Evolutionary conservation across 2,888 invertebrate species (phyloP).

Genomic region (Nymphalis urticae): DNA sequence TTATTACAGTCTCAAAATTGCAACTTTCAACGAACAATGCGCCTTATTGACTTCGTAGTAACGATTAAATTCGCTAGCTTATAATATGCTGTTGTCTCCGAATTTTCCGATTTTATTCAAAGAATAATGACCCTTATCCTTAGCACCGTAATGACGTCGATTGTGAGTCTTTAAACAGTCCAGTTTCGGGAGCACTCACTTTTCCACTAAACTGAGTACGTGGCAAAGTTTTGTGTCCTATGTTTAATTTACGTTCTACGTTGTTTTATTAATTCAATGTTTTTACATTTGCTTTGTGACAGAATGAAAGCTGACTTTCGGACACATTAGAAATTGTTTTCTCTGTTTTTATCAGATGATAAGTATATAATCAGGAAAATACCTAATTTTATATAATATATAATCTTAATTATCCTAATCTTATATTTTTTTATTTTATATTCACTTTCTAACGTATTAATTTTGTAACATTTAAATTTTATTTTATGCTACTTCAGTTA

Average conservation of each 20-base stretch:
- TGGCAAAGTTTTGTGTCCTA: background rate
- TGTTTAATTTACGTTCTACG: background rate
- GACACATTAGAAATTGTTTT: background rate
- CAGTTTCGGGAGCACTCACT: background rate
- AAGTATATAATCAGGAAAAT: no score
- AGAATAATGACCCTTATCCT: conserved; percentile 6
- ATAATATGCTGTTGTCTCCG: background rate
- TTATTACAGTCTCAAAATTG: background rate
- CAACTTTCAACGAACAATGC: background rate
- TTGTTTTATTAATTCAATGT: conserved; percentile 3
- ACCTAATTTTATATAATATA: no score
- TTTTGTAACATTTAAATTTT: no score
- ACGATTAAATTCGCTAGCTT: background rate
- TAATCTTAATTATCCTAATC: no score
- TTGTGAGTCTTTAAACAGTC: conserved; percentile 1
- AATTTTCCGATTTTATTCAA: background rate
- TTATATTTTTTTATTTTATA: no score
- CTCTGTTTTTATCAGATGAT: no score
- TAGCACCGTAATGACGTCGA: background rate
- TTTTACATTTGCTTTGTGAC: conserved; percentile 1
- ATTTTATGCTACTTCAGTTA: no score
- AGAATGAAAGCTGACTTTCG: background rate
- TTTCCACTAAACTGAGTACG: conserved; percentile 11
- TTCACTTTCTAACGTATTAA: no score
- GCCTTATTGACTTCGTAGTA: background rate